Evolutionary conservation across 2,797 vertebrate genomes (phyloP).

Genomic region (Avahi laniger): DNA sequence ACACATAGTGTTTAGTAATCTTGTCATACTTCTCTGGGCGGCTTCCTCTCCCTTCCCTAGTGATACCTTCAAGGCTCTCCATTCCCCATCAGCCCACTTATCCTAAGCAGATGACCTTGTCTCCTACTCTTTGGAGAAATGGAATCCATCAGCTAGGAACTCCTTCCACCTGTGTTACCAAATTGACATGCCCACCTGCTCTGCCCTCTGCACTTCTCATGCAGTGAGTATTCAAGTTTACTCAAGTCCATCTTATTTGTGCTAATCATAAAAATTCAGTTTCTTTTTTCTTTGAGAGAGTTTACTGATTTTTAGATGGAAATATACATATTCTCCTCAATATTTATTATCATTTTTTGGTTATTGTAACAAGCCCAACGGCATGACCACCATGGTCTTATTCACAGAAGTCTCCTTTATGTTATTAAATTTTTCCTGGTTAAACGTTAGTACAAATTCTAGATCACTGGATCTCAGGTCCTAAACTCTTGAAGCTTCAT

Average conservation of each 20-base stretch:
- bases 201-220: background rate
- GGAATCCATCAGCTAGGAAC: background rate
- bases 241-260: background rate
- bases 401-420: background rate
- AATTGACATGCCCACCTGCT: background rate
- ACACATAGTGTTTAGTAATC: background rate
- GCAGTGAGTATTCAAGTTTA: background rate
- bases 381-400: background rate
- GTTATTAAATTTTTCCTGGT: background rate
- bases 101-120: background rate
- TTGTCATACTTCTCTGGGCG: rapidly evolving
- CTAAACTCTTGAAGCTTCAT: background rate
- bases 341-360: background rate
- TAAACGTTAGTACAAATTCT: background rate
- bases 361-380: background rate
- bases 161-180: background rate
- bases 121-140: background rate
- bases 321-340: background rate
- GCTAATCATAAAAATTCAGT: background rate
- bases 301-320: background rate
- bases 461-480: background rate
- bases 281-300: background rate
- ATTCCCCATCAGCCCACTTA: background rate
- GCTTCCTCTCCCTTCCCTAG: background rate
- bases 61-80: background rate